A percentile compares a stretch with the other conserved stretches of the same genome.
Evolutionary conservation across 1,140 invertebrate species (phyloP).

Genomic region (Heliothis subflexa): DNA sequence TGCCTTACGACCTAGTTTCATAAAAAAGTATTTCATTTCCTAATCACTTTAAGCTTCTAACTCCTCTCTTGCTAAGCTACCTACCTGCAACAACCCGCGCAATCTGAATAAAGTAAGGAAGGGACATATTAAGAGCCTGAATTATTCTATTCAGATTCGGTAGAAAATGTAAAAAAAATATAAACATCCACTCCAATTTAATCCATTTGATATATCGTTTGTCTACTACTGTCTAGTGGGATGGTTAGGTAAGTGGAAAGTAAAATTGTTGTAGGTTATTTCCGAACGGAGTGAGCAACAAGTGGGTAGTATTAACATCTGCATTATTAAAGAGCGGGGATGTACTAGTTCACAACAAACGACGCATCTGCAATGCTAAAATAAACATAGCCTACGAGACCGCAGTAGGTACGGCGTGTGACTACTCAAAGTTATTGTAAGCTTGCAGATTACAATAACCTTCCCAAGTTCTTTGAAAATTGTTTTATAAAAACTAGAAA

Average conservation of each 20-base stretch:
- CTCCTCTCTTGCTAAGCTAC: no score
- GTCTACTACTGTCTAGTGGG: background rate
- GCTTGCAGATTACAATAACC: background rate
- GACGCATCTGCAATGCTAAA: constrained; percentile 57
- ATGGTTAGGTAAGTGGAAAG: constrained; percentile 13
- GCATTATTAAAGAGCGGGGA: constrained; percentile 53
- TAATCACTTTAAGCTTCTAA: no score
- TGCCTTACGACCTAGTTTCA: no score
- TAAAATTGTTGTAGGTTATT: constrained; percentile 33
- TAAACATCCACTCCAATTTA: no score
- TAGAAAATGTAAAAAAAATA: no score
- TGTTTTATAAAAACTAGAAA: background rate
- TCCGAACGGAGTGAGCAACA: constrained; percentile 20
- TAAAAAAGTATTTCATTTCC: no score
- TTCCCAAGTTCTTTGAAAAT: background rate
- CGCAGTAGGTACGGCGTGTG: constrained; percentile 11
- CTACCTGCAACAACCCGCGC: no score
- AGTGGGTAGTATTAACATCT: constrained; percentile 35
- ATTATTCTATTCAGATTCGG: no score
- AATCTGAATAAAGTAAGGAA: no score
- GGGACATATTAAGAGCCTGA: no score
- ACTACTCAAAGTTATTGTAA: background rate
- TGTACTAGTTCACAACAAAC: constrained; percentile 37
- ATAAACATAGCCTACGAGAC: constrained; percentile 52
- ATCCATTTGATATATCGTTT: background rate